phyloP scores from a whole-genome alignment of 2,888 invertebrate genomes.

The Patella depressa region DNA sequence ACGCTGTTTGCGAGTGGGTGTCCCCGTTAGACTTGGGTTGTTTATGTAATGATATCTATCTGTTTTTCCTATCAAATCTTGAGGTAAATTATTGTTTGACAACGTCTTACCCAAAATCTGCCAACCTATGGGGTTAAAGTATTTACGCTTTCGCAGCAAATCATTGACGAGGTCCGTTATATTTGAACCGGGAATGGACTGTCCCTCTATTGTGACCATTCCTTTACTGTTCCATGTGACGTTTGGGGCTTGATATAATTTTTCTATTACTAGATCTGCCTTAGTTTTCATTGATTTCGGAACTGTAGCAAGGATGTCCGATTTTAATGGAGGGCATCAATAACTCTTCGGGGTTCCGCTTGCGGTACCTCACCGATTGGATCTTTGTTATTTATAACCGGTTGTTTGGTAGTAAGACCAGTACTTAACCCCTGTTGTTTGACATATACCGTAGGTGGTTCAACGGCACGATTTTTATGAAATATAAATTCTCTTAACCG shows the following conservation, averaged over 20 bases:
- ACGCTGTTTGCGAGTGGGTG: too few species aligned
- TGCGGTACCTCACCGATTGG: neutral
- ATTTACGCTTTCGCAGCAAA: too few species aligned
- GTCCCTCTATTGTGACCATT: neutral
- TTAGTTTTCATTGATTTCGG: neutral
- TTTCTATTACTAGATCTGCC: neutral
- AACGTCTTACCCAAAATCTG: neutral
- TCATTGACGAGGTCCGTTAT: neutral
- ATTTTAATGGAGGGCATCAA: neutral
- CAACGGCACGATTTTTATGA: neutral
- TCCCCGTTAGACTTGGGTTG: neutral
- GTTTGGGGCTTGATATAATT: neutral
- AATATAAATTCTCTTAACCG: neutral
- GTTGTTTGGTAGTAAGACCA: too few species aligned
- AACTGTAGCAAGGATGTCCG: neutral
- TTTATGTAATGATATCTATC: neutral
- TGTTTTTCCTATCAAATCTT: neutral
- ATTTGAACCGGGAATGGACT: neutral
- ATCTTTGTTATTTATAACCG: too few species aligned
- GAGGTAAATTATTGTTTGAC: neutral
- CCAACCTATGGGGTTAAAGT: too few species aligned
- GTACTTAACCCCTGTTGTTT: too few species aligned
- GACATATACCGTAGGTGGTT: neutral
- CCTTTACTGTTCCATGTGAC: neutral
- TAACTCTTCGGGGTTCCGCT: neutral